Evolutionary conservation across 2,888 invertebrate species (phyloP).

Genomic region (Syrphus vitripennis): DNA sequence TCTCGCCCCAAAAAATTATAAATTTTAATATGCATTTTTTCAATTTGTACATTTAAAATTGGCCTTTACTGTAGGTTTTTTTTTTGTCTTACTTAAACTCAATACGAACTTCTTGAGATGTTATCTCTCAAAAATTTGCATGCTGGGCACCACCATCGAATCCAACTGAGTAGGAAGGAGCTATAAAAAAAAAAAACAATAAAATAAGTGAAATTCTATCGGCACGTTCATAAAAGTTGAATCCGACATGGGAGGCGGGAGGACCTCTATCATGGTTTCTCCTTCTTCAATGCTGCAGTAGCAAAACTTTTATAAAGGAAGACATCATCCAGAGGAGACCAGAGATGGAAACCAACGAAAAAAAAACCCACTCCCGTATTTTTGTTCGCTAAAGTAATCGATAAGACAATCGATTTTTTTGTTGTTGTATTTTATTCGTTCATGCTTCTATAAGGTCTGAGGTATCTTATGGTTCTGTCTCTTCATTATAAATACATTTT

Average conservation of each 20-base stretch:
- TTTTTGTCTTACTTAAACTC: not conserved
- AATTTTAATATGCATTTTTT: not conserved
- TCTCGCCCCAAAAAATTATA: no score
- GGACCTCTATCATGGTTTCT: not conserved
- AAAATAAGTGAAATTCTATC: conserved; percentile 28
- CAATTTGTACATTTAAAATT: not conserved
- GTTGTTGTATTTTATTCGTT: not conserved
- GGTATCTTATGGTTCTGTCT: not conserved
- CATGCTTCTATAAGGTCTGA: not conserved
- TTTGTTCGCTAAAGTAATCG: conserved; percentile 40
- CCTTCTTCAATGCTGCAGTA: not conserved
- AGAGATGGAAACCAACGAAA: not conserved
- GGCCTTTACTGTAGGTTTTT: not conserved
- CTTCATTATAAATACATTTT: conserved; percentile 11
- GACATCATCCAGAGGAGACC: no score
- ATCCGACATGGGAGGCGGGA: not conserved
- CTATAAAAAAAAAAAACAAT: conserved; percentile 9
- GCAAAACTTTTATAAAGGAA: conserved; percentile 1
- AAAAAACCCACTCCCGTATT: not conserved
- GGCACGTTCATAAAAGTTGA: conserved; percentile 39
- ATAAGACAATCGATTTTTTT: conserved; percentile 57
- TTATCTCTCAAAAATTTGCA: conserved; percentile 54
- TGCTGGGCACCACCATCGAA: conserved; percentile 37
- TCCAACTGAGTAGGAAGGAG: conserved; percentile 22
- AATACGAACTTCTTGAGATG: conserved; percentile 28